Base-by-base conservation (phyloP, 2,113 vertebrate genomes). In the Atractosteus spatula region DNA sequence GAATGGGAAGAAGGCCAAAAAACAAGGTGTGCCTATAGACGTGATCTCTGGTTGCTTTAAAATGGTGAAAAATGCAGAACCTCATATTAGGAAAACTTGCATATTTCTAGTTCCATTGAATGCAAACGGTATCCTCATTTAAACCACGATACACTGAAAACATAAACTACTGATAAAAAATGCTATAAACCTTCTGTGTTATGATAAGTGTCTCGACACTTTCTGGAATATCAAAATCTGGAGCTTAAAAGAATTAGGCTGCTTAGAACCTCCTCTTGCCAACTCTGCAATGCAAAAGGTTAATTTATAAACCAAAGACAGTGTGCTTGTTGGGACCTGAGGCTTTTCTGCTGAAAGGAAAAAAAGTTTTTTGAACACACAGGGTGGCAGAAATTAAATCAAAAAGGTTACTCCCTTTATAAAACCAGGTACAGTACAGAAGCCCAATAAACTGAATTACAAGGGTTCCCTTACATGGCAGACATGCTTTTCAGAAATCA, bases 281-380 rank as follows among this genome's bases (percentile, higher is more conserved):
- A 81, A 80, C 77, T 77, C 77, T 84, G 79, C 78, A 86, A 81
- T 83, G 84, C 82, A 83, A 81, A 73, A 87, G 84, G 74, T 85
- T 82, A 72, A 88, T 85, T 84, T 86, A 83, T 88, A 87, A 88
- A 88, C 80, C 73, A 81, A 78, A 80, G 79, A 83, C 73, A 82
- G 77, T 82, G 78, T 76, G 70, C 86, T 77, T 88, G 89, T 85
- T 84, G 85, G 79, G 82, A 88, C 90, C 80, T 86, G 90, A 88
- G 80, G 74, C 74, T 81, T 83, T 80, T 82, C 71, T 77, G 75
- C 79, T 78, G 69, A 72, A 74, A 72, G 71, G 76, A 77, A 72
- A 77, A 79, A 82, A 77, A 77, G 80, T 82, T 85, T 85, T 77
- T 74, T 71, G 73, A 81, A 76, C 80, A 72, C 76, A 81, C 82